Conservation (phyloP, 2,797 vertebrate species). For the Microcaecilia unicolor region DNA sequence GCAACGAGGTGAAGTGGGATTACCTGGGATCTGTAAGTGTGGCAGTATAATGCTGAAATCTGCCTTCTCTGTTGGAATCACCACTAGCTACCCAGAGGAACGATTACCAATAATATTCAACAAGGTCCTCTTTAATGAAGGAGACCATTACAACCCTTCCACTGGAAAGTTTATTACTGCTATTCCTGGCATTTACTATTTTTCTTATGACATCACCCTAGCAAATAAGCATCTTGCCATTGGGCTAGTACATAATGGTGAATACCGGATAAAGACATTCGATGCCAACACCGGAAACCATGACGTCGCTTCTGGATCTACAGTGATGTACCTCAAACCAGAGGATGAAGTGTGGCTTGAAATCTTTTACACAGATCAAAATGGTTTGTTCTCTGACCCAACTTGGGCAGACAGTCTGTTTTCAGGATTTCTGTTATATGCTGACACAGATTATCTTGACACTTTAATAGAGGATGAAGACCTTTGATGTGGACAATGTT, state of each 20-base stretch:
- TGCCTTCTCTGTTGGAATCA: constrained; percentile 92
- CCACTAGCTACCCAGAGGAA: constrained; percentile 89
- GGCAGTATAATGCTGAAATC: constrained; percentile 84
- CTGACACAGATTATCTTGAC: constrained; percentile 87
- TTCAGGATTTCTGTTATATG: constrained; percentile 92
- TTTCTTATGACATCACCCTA: constrained; percentile 93
- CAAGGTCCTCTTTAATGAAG: constrained; percentile 89
- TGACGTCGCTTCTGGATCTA: constrained; percentile 89
- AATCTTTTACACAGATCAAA: constrained; percentile 91
- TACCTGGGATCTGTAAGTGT: constrained; percentile 77
- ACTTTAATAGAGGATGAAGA: constrained; percentile 73
- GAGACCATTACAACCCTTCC: constrained; percentile 81
- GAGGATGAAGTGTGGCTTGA: constrained; percentile 97
- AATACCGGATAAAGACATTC: constrained; percentile 88
- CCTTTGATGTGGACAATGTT: constrained; percentile 43
- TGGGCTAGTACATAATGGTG: constrained; percentile 84
- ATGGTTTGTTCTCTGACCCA: constrained; percentile 88
- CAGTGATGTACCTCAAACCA: constrained; percentile 81
- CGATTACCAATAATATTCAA: constrained; percentile 86
- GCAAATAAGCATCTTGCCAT: constrained; percentile 95
- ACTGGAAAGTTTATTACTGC: constrained; percentile 92
- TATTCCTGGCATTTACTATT: constrained; percentile 90
- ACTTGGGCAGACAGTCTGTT: constrained; percentile 92
- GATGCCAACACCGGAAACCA: constrained; percentile 96
- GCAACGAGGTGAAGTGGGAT: constrained; percentile 63